These are phyloP conservation scores for Papilio glaucus DNA, from an alignment of 1,140 invertebrate genomes.

Conservation along the genomic window DNA sequence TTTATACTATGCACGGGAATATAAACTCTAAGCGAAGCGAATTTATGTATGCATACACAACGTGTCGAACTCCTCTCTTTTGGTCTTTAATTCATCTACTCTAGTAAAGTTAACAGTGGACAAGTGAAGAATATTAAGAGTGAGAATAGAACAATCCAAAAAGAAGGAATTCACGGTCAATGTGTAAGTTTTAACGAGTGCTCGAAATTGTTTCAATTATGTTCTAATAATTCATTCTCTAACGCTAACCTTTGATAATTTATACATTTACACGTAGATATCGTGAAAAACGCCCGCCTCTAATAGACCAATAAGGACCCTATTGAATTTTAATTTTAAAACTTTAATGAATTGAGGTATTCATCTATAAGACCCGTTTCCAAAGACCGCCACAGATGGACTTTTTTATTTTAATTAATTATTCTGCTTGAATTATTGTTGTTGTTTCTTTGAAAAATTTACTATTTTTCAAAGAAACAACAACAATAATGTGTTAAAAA, in stretches of 20 bases:
- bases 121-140: constrained; percentile 74
- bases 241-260: constrained; percentile 80
- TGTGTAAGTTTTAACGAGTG: constrained; percentile 83
- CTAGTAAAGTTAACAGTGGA: constrained; percentile 69
- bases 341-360: constrained; percentile 29
- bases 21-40: constrained; percentile 44
- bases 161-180: constrained; percentile 79
- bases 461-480: too few species aligned
- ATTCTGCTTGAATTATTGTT: background rate
- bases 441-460: too few species aligned
- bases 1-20: constrained; percentile 27
- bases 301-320: constrained; percentile 42
- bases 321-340: constrained; percentile 39
- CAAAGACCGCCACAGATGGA: constrained; percentile 5
- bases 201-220: constrained; percentile 81
- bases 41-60: constrained; percentile 52
- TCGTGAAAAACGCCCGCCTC: constrained; percentile 56
- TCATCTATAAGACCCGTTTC: constrained; percentile 32
- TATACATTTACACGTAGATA: constrained; percentile 74
- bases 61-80: constrained; percentile 74
- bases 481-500: too few species aligned
- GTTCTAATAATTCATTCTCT: constrained; percentile 81
- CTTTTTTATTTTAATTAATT: background rate
- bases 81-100: constrained; percentile 78
- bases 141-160: constrained; percentile 72